Base-by-base conservation (phyloP, 2,888 invertebrate species). In the Morpho achilles region DNA sequence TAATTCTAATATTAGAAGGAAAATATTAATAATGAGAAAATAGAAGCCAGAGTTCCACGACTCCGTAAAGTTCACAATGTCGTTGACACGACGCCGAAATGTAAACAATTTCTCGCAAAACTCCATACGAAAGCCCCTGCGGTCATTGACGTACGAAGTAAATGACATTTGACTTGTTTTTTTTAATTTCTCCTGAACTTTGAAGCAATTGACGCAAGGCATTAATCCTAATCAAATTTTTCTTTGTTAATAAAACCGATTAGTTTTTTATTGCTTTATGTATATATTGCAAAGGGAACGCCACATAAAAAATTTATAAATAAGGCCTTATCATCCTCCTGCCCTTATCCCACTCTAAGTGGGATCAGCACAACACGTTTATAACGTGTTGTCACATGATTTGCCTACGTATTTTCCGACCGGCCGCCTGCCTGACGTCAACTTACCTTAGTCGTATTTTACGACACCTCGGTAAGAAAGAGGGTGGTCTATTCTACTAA, bases 151-250 rank as follows among this genome's bases (percentile, higher is more conserved):
- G 55, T 53, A 50, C 56, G 45, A 43, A 49, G 39, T 44, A 44
- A 53, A 61, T 61, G 61, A 61, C 61, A 61, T 61, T 61, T 53
- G 63, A 63, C 61, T 62, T 60, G 43, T 60, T 58, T 60, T 58
- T 39, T 10, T 41, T 60, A 63, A 61, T 63, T 63, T 61, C 61
- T 63, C 61, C 63, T 61, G 58, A 58, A 61, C 61, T 63, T 58
- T n/a, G 53, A 45, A 10, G 32, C 51, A 54, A 53, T 59, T 59
- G 56, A 56, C 61, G 61, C 50, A 50, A 41, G 52, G 40, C 43
- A 2, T 9, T 44, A 9, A 48, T 53, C 58, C 22, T 46, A 46
- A 41, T 7, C 40, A 41, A 44, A 39, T 58, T 58, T 45, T 47
- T 10, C 8, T 50, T 16, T 40, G 6, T 48, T 39, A 42, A 44